phyloP scores from a whole-genome alignment of 2,113 vertebrate species.

The Leptobrachium leishanense region DNA sequence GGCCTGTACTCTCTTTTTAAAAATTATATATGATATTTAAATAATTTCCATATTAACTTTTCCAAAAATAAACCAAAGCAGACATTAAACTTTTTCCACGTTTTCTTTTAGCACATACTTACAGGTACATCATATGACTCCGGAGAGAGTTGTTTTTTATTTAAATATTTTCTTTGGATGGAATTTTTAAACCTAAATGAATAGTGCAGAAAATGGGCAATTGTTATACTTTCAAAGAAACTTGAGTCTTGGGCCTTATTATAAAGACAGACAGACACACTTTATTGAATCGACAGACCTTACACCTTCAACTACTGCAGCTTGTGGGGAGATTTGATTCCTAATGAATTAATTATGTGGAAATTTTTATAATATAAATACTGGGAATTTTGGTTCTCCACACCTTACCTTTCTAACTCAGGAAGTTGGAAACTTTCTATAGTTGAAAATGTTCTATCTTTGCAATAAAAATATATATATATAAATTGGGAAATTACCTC shows the following conservation, averaged over 20 bases:
- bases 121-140: constrained; percentile 38
- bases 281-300: constrained; percentile 44
- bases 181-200: constrained; percentile 6
- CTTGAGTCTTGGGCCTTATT: constrained; percentile 28
- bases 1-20: neutral
- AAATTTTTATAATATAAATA: constrained; percentile 35
- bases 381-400: neutral
- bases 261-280: constrained; percentile 39
- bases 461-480: too few species aligned
- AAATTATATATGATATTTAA: constrained; percentile 22
- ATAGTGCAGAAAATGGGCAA: constrained; percentile 17
- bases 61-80: constrained; percentile 35
- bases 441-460: too few species aligned
- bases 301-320: constrained; percentile 28
- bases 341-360: constrained; percentile 36
- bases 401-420: too few species aligned
- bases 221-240: constrained; percentile 35
- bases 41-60: constrained; percentile 43
- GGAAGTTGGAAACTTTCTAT: too few species aligned
- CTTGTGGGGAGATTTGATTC: constrained; percentile 24
- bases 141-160: constrained; percentile 36
- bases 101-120: constrained; percentile 35
- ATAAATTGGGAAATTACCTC: too few species aligned
- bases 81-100: constrained; percentile 40
- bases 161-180: constrained; percentile 39